Evolutionary conservation across 2,888 invertebrate species (phyloP).

Genomic region (Mamestra brassicae): DNA sequence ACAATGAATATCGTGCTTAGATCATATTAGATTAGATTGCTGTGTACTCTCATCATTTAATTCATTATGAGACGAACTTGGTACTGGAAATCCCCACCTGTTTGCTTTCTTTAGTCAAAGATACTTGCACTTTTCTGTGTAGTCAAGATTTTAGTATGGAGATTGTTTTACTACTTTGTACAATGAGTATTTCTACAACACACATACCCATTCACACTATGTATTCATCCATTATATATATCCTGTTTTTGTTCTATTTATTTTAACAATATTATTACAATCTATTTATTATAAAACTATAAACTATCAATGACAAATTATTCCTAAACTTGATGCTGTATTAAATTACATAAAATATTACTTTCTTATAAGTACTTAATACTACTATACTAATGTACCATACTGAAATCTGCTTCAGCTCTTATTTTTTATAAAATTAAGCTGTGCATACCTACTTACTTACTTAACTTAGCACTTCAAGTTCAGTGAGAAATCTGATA

Average conservation of each 20-base stretch:
- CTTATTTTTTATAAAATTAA: background rate
- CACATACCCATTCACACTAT: slow-evolving; percentile 29
- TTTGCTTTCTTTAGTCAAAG: slow-evolving; percentile 47
- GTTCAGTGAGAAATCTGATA: too few relatives aligned
- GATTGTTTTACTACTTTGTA: slow-evolving; percentile 40
- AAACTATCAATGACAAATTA: slow-evolving; percentile 7
- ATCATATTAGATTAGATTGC: slow-evolving; percentile 82
- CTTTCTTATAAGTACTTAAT: background rate
- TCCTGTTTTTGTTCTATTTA: slow-evolving; percentile 29
- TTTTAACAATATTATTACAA: slow-evolving; percentile 18
- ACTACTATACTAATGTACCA: too few relatives aligned
- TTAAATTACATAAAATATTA: background rate
- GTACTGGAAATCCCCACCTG: slow-evolving; percentile 20
- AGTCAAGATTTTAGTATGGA: slow-evolving; percentile 33
- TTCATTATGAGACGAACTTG: slow-evolving; percentile 44
- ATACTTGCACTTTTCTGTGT: slow-evolving; percentile 52
- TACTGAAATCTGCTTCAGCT: background rate
- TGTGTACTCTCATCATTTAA: slow-evolving; percentile 69
- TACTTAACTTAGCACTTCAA: background rate
- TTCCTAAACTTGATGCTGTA: background rate
- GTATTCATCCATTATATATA: slow-evolving; percentile 19
- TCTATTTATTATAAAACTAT: too few relatives aligned
- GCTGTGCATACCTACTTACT: background rate
- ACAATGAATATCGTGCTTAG: slow-evolving; percentile 85
- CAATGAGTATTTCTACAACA: slow-evolving; percentile 33